Percentiles rank a stretch among this genome's conserved stretches.
phyloP scores from a whole-genome alignment of 2,797 vertebrate genomes.

The Bradypus variegatus region DNA sequence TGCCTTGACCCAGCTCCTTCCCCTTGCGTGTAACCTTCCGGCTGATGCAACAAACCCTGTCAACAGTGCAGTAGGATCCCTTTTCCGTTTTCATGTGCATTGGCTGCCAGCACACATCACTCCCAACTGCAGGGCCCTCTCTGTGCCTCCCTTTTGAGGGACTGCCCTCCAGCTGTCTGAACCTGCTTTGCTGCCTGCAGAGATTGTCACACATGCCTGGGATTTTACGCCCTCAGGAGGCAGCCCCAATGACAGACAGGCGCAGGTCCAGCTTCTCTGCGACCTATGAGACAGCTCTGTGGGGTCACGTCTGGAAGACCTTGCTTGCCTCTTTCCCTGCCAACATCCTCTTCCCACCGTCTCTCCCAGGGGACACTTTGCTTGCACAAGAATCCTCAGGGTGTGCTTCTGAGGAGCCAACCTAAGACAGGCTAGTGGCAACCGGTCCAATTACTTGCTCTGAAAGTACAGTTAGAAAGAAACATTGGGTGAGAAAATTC shows the following conservation, averaged over 20 bases:
- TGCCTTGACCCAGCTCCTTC: neutral
- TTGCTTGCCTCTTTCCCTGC: neutral
- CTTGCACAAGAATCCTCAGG: neutral
- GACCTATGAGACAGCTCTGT: neutral
- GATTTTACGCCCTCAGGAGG: neutral
- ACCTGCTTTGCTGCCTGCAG: neutral
- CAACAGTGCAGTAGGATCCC: neutral
- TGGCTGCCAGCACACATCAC: neutral
- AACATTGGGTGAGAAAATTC: constrained; percentile 26
- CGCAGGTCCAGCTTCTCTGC: neutral
- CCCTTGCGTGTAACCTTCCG: neutral
- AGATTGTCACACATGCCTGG: neutral
- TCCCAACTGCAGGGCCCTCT: neutral
- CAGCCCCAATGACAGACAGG: neutral
- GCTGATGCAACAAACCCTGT: neutral
- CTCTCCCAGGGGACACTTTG: neutral
- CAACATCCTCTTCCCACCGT: neutral
- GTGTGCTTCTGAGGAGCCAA: neutral
- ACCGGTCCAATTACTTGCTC: constrained; percentile 19
- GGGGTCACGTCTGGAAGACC: neutral
- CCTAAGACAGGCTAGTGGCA: neutral
- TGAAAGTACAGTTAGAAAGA: constrained; percentile 22
- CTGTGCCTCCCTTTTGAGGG: neutral
- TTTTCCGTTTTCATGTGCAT: neutral
- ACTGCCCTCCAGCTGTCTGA: neutral